Conservation (phyloP, 2,797 vertebrate genomes). For the Scolopax bukidnonensis region DNA sequence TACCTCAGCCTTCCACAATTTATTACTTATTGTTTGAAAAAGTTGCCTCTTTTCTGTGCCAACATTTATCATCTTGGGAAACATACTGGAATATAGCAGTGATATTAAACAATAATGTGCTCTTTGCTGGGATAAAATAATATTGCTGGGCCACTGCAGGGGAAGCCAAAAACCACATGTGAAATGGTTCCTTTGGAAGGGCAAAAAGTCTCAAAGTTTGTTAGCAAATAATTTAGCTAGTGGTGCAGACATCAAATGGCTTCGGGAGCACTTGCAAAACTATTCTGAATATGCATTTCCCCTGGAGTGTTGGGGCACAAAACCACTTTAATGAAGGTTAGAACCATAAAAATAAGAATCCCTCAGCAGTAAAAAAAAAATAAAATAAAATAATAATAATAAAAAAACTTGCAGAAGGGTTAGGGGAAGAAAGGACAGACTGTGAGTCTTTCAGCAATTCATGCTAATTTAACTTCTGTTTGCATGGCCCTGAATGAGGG, state of each 20-base stretch:
- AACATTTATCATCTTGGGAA: conserved; percentile 72
- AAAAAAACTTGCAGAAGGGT: neutral
- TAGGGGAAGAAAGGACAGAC: neutral
- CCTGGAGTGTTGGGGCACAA: neutral
- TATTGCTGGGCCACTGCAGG: conserved; percentile 54
- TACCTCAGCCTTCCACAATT: conserved; percentile 73
- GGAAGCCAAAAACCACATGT: conserved; percentile 66
- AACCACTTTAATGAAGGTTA: conserved; percentile 15
- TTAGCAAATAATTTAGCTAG: conserved; percentile 59
- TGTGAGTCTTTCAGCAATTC: neutral
- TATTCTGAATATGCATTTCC: conserved; percentile 29
- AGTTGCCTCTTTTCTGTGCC: conserved; percentile 64
- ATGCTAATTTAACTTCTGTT: neutral
- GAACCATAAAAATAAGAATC: neutral
- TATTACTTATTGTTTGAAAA: conserved; percentile 76
- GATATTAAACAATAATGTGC: conserved; percentile 68
- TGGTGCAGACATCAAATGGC: conserved; percentile 48
- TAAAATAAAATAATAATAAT: neutral
- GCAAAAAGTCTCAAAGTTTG: conserved; percentile 53
- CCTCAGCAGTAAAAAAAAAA: conserved; percentile 8
- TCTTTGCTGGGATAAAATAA: conserved; percentile 69
- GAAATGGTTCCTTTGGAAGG: conserved; percentile 60
- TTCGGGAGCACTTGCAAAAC: neutral
- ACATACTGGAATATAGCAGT: conserved; percentile 57
- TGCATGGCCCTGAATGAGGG: neutral